Conservation (phyloP, 2,797 vertebrate species). For the Pseudomugil gertrudae region DNA sequence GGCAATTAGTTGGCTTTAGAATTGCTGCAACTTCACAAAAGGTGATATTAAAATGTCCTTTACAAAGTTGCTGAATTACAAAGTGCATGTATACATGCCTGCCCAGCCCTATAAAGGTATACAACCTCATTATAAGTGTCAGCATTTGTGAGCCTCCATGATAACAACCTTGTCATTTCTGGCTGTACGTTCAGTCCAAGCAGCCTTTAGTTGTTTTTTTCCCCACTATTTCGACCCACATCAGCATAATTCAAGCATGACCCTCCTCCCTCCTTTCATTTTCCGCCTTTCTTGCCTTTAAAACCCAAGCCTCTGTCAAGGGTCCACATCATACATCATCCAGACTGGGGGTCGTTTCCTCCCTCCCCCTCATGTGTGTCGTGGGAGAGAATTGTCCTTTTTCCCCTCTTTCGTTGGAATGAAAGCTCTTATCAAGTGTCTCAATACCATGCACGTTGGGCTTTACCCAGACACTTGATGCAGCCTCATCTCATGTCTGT, state of each 20-base stretch:
- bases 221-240: slow-evolving; percentile 66
- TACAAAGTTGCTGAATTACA: background rate
- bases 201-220: slow-evolving; percentile 56
- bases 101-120: slow-evolving; percentile 5
- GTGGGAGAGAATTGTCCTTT: slow-evolving; percentile 58
- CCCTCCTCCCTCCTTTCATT: slow-evolving; percentile 75
- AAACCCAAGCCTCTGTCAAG: slow-evolving; percentile 64
- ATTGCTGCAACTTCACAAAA: background rate
- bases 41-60: background rate
- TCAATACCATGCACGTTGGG: slow-evolving; percentile 44
- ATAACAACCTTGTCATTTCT: slow-evolving; percentile 73
- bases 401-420: slow-evolving; percentile 23
- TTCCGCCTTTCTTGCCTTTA: slow-evolving; percentile 69
- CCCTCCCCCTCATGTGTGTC: slow-evolving; percentile 59
- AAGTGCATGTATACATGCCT: slow-evolving; percentile 10
- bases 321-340: slow-evolving; percentile 82
- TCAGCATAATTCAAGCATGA: slow-evolving; percentile 85
- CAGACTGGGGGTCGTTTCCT: slow-evolving; percentile 46
- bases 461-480: slow-evolving; percentile 57
- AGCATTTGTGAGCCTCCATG: slow-evolving; percentile 44
- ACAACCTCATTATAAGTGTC: slow-evolving; percentile 41
- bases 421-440: slow-evolving; percentile 67
- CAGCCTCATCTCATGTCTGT: slow-evolving; percentile 39
- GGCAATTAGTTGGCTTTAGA: background rate
- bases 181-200: slow-evolving; percentile 41